Evolutionary conservation across 2,888 invertebrate genomes (phyloP).

Genomic region (Automeris io): DNA sequence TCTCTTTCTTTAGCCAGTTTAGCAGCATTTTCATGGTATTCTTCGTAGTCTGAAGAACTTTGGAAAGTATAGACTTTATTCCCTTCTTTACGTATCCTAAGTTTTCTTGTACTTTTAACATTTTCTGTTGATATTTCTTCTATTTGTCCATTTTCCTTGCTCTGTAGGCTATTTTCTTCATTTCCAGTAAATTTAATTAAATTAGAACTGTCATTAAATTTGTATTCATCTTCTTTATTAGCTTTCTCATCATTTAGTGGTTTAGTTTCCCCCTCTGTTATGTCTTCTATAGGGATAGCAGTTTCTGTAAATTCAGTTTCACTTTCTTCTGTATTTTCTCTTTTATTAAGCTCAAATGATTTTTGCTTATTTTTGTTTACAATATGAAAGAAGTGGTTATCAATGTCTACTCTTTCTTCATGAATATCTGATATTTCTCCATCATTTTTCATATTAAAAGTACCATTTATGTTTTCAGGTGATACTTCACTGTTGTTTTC

Average conservation of each 20-base stretch:
- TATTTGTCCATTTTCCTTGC: slow-evolving; percentile 11
- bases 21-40: slow-evolving; percentile 26
- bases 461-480: slow-evolving; percentile 7
- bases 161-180: slow-evolving; percentile 1
- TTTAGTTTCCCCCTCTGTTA: neutral
- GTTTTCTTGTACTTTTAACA: slow-evolving; percentile 1
- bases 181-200: neutral
- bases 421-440: neutral
- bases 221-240: slow-evolving; percentile 3
- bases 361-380: no score
- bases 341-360: neutral
- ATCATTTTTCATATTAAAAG: neutral
- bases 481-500: neutral
- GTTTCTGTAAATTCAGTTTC: neutral
- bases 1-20: no score
- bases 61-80: slow-evolving; percentile 20
- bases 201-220: neutral
- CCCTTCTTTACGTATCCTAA: slow-evolving; percentile 21
- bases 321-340: neutral
- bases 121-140: neutral
- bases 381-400: no score
- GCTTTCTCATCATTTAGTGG: neutral
- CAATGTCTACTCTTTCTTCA: neutral
- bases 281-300: neutral
- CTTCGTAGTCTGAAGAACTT: slow-evolving; percentile 29